Evolutionary conservation across 2,113 vertebrate genomes (phyloP).

Genomic region (Hippopotamus amphibius): DNA sequence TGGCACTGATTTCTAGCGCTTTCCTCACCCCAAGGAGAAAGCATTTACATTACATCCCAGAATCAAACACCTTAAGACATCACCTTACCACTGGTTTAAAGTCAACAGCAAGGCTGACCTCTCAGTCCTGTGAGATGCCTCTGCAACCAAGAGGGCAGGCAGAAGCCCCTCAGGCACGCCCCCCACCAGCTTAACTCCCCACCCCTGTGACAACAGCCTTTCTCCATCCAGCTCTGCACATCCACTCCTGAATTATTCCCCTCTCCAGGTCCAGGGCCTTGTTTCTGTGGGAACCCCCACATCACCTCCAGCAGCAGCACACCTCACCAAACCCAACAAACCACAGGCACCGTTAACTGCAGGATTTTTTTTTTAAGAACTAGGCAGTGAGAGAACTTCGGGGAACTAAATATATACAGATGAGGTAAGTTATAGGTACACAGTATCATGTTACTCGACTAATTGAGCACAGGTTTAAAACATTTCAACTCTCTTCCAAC

Average conservation of each 20-base stretch:
- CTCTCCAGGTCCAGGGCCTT: not conserved
- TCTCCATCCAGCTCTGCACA: not conserved
- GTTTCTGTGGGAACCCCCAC: not conserved
- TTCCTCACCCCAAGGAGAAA: not conserved
- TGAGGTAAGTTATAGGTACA: slow-evolving; percentile 14
- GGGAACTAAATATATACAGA: slow-evolving; percentile 41
- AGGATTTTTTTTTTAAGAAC: not conserved
- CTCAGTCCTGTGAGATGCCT: not conserved
- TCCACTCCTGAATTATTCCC: not conserved
- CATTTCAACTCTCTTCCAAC: not conserved
- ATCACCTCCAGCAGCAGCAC: not conserved
- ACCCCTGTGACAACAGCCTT: not conserved
- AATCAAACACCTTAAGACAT: not conserved
- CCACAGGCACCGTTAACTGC: not conserved
- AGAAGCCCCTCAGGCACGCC: fast-evolving
- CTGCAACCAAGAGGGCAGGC: not conserved
- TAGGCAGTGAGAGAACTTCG: not conserved
- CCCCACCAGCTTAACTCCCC: not conserved
- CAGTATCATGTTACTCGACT: not conserved
- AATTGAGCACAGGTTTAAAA: slow-evolving; percentile 39
- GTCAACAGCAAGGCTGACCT: not conserved
- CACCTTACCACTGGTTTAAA: not conserved
- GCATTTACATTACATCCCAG: not conserved
- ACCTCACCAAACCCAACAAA: not conserved
- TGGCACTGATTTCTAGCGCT: not conserved